These are phyloP conservation scores for Cichladusa arquata DNA, from an alignment of 2,113 vertebrate species.

Conservation along the genomic window DNA sequence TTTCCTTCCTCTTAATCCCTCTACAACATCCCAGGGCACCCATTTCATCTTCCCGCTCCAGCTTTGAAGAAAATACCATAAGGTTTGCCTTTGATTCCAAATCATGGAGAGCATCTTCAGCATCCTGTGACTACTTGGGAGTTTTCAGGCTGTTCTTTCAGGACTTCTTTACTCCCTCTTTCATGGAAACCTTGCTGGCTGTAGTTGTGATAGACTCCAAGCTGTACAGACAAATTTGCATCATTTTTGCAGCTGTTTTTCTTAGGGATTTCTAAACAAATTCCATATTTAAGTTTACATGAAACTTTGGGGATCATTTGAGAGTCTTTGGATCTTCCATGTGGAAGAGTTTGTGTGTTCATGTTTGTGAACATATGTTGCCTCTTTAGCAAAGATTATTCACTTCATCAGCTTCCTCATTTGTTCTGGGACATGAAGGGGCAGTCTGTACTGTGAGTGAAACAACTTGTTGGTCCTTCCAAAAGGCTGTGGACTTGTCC, in stretches of 20 bases:
- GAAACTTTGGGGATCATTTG: rapidly evolving
- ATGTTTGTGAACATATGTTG: neutral
- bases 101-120: neutral
- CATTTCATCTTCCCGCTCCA: neutral
- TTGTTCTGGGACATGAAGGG: neutral
- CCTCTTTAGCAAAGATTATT: neutral
- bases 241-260: neutral
- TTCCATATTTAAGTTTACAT: neutral
- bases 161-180: neutral
- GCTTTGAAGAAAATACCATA: neutral
- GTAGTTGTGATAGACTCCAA: neutral
- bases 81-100: neutral
- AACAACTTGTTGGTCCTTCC: neutral
- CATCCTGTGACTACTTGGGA: neutral
- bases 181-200: neutral
- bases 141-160: neutral
- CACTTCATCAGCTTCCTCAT: neutral
- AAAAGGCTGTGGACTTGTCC: neutral
- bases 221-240: neutral
- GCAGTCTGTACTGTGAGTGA: neutral
- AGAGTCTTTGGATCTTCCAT: neutral
- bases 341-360: neutral
- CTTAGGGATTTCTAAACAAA: neutral
- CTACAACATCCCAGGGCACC: neutral
- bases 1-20: neutral